These are phyloP conservation scores for Eristalis arbustorum DNA, from an alignment of 2,888 invertebrate genomes.

Conservation along the genomic window DNA sequence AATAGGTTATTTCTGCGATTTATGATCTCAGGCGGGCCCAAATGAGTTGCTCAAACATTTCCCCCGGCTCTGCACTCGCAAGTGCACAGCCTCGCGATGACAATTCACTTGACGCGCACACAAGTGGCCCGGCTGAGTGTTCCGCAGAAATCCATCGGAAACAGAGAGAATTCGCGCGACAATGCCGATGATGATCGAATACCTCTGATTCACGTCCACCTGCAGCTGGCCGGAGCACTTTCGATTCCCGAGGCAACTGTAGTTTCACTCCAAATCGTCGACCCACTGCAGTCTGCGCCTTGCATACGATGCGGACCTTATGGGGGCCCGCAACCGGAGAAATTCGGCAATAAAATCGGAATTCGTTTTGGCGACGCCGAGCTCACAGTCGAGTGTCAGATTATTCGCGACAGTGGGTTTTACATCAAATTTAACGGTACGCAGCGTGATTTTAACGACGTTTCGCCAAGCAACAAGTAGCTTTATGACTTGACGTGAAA, in stretches of 20 bases:
- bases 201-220: neutral
- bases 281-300: neutral
- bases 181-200: neutral
- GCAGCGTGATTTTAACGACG: neutral
- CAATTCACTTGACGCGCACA: neutral
- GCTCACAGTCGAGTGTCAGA: neutral
- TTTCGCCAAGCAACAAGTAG: neutral
- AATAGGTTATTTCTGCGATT: neutral
- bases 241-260: neutral
- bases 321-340: neutral
- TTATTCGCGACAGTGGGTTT: neutral
- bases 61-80: neutral
- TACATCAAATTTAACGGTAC: neutral
- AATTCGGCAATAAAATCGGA: neutral
- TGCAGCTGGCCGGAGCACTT: neutral
- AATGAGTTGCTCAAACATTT: neutral
- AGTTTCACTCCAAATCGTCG: neutral
- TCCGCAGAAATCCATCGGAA: neutral
- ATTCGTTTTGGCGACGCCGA: neutral
- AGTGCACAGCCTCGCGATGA: neutral
- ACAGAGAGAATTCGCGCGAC: neutral
- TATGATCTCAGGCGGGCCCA: neutral
- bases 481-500: neutral
- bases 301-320: neutral
- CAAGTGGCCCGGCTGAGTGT: neutral